Base-by-base conservation (phyloP, 1,140 invertebrate genomes). In the Drosophila chauvacae region DNA sequence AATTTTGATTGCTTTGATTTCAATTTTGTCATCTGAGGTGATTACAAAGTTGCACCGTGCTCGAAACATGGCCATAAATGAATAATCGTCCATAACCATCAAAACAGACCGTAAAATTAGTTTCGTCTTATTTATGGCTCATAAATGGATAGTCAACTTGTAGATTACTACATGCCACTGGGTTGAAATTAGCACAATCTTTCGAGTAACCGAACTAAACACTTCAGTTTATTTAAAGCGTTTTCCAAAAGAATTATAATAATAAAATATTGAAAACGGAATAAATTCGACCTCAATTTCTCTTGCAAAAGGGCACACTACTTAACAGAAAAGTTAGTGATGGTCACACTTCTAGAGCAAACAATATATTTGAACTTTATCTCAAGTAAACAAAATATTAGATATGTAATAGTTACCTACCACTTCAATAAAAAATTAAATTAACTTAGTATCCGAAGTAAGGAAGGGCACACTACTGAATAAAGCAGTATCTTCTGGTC, bases 21-120 rank as follows among this genome's bases (percentile, higher is more conserved):
- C 66, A 73, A 72, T 72, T 73, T 73, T 73, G 70, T 73, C 70
- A 73, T 73, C 70, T 72, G 70, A 37, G 55, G 70, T 73, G 70
- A 48, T 60, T 72, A 60, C 66, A 72, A 73, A 60, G 68, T 60
- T 71, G 68, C 55, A 73, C 70, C n/a, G 55, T 73, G 51, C 37
- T 47, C 42, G 11, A 58, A 71, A 50, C 30, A 33, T 48, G 44
- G 30, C 20, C 45, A 72, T 51, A 72, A 71, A 70, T 45, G 48
- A 30, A 23, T 35, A 68, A 68, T 70, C 47, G 47, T 28, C 14
- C 30, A 70, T 66, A 44, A 55, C 30, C 23, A 66, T 66, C 37
- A 70, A 68, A 65, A 62, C 62, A 65, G 20, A 42, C 37, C 59
- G 57, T 44, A 26, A 26, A 44, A 65, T 58, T 41, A 26, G 51